Conservation (phyloP, 1,140 invertebrate genomes). For the Planococcus citri region DNA sequence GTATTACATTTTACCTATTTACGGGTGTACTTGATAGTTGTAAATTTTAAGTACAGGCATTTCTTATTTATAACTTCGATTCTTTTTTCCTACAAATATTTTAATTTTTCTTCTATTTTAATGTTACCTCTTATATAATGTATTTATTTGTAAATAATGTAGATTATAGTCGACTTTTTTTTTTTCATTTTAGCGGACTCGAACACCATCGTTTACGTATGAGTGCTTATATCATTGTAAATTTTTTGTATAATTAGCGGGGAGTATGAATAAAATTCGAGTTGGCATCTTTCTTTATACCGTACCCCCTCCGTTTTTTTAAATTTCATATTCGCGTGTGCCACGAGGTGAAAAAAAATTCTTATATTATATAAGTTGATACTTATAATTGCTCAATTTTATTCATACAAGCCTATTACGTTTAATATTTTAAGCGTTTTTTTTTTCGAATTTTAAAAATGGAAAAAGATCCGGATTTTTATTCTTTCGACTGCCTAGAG, state of each 20-base stretch:
- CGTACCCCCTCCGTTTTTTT: neutral
- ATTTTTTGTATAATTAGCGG: neutral
- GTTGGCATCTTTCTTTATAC: neutral
- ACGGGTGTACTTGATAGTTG: slow-evolving; percentile 11
- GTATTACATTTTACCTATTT: slow-evolving; percentile 11
- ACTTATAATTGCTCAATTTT: slow-evolving; percentile 20
- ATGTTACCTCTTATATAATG: neutral
- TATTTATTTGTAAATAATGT: slow-evolving; percentile 15
- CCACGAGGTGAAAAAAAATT: neutral
- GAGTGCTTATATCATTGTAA: slow-evolving; percentile 10
- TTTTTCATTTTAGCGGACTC: slow-evolving; percentile 1
- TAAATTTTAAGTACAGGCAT: slow-evolving; percentile 18
- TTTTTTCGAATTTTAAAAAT: neutral
- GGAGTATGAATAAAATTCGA: neutral
- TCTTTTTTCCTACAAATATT: slow-evolving; percentile 15
- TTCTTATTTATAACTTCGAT: slow-evolving; percentile 11
- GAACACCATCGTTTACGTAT: slow-evolving; percentile 11
- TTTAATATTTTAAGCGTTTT: neutral
- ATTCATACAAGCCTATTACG: slow-evolving; percentile 15
- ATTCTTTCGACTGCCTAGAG: neutral
- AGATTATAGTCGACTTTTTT: neutral
- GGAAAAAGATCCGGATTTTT: neutral
- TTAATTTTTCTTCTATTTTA: neutral
- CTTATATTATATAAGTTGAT: neutral
- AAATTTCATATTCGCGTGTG: neutral